phyloP scores from a whole-genome alignment of 35 echinoderm and acorn worm species.

The Apostichopus japonicus region DNA sequence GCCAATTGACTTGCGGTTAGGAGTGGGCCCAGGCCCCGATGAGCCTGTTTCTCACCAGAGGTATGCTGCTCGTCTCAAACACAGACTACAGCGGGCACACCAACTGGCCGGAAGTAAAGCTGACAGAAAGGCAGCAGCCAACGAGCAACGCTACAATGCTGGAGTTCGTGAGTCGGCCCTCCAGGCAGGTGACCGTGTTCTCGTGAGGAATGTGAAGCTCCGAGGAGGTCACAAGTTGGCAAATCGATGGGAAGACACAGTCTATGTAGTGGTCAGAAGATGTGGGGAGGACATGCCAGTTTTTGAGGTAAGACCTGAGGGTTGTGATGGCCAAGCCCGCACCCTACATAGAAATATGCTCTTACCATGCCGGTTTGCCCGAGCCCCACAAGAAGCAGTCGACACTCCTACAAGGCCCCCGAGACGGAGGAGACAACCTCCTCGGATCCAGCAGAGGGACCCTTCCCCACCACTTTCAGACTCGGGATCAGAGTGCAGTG shows the following conservation, averaged over 20 bases:
- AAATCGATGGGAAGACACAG: constrained; percentile 49
- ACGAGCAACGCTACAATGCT: constrained; percentile 25
- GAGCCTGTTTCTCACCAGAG: not conserved
- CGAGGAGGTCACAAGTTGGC: constrained; percentile 72
- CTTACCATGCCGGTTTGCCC: constrained; percentile 36
- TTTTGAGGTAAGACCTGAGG: constrained; percentile 59
- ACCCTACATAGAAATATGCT: constrained; percentile 69
- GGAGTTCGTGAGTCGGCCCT: constrained; percentile 34
- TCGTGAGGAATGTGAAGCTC: constrained; percentile 61
- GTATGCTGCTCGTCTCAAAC: not conserved
- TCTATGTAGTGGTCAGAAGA: constrained; percentile 38
- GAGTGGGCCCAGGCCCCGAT: not conserved
- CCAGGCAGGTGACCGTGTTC: constrained; percentile 62
- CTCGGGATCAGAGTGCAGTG: not conserved
- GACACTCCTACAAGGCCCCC: not conserved
- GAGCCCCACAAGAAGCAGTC: not conserved
- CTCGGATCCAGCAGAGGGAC: not conserved
- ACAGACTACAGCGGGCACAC: constrained; percentile 7
- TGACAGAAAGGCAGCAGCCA: not conserved
- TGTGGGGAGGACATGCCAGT: constrained; percentile 47
- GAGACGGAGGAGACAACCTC: not conserved
- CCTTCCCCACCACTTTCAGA: not conserved
- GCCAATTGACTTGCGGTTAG: not conserved
- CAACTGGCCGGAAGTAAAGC: not conserved
- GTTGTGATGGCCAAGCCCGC: not conserved